Conservation (phyloP, 2,888 invertebrate genomes). For the Bellardia bayeri region DNA sequence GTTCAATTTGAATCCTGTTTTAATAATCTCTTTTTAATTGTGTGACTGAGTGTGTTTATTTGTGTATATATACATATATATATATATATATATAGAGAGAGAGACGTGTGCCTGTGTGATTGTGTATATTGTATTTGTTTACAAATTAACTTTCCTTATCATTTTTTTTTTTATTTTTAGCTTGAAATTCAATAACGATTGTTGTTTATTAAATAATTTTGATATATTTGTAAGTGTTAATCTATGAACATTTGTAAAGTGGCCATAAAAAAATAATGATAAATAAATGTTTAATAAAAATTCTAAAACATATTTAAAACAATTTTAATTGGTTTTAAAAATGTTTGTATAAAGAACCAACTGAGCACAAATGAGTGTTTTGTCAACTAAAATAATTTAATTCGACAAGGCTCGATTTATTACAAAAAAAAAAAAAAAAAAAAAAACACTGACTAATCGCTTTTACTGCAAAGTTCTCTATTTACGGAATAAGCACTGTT, state of each 20-base stretch:
- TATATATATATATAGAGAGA: not conserved
- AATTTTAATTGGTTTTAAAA: too few relatives aligned
- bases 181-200: constrained; percentile 28
- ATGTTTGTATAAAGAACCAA: too few relatives aligned
- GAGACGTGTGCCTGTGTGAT: not conserved
- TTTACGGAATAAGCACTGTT: too few relatives aligned
- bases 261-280: constrained; percentile 24
- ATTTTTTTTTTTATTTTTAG: constrained; percentile 32
- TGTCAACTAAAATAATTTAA: too few relatives aligned
- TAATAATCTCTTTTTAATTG: not conserved
- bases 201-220: constrained; percentile 59
- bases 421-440: too few relatives aligned
- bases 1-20: not conserved
- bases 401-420: too few relatives aligned
- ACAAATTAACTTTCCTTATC: constrained; percentile 10
- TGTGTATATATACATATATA: not conserved
- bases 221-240: constrained; percentile 58
- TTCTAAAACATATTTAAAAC: too few relatives aligned
- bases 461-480: too few relatives aligned
- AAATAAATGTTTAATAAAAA: constrained; percentile 1
- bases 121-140: constrained; percentile 15
- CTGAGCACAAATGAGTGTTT: too few relatives aligned
- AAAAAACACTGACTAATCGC: too few relatives aligned
- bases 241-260: constrained; percentile 48
- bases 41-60: constrained; percentile 16